Conservation (phyloP, 2,888 invertebrate species). For the Andrena camellia region DNA sequence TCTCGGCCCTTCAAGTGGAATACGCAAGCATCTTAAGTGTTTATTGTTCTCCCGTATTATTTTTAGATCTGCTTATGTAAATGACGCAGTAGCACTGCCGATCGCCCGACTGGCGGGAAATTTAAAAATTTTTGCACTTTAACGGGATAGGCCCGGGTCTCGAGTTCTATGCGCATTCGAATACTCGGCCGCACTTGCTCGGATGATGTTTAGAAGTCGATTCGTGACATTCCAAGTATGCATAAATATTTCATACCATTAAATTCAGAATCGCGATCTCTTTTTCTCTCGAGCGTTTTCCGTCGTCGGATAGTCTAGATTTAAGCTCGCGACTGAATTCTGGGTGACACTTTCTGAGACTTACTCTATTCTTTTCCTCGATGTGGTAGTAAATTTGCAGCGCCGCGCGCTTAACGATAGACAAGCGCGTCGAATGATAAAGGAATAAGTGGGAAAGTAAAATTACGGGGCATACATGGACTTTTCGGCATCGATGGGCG, state of each 20-base stretch:
- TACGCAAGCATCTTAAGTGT: conserved; percentile 66
- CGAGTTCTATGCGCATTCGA: conserved; percentile 18
- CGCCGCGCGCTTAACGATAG: background rate
- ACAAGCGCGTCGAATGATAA: background rate
- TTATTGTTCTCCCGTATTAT: conserved; percentile 79
- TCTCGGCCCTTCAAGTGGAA: conserved; percentile 37
- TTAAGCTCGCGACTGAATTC: too few relatives aligned
- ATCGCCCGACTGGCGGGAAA: conserved; percentile 72
- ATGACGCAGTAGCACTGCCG: conserved; percentile 80
- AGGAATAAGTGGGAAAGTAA: background rate
- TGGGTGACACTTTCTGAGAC: too few relatives aligned
- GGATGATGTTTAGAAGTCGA: conserved; percentile 27
- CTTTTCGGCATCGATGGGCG: background rate
- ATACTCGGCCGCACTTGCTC: conserved; percentile 13
- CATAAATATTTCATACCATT: conserved; percentile 14
- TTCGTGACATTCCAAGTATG: conserved; percentile 33
- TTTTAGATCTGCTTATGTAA: conserved; percentile 82
- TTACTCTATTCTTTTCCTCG: too few relatives aligned
- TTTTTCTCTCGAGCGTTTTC: background rate
- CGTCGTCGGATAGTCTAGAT: too few relatives aligned
- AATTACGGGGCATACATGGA: background rate
- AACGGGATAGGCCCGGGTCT: conserved; percentile 7
- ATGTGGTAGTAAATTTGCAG: background rate
- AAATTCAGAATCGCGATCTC: conserved; percentile 1
- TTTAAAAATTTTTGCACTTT: conserved; percentile 62